Evolutionary conservation across 2,797 vertebrate genomes (phyloP), one percentile per base, ranked within the genome.

Genomic region (Sebastes itinus): DNA sequence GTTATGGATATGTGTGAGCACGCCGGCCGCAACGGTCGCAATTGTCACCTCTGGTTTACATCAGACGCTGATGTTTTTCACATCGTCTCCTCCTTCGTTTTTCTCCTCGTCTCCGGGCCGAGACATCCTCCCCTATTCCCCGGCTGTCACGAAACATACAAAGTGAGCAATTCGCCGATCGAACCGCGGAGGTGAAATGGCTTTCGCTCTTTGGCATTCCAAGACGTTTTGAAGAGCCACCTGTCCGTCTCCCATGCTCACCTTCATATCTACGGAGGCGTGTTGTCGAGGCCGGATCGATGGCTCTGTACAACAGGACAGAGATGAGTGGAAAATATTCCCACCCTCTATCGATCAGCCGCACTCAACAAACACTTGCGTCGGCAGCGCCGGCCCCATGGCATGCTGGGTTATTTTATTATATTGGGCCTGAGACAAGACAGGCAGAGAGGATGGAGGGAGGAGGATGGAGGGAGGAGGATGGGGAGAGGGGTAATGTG

Each of bases 271-370:
- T 16, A 16, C 4, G 4, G 54, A 25, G 75, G 59, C 6, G 25
- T 23, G 75, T 56, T 66, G 72, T 35, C 6, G 30, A 22, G 70
- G 46, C 32, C 6, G 1, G 73, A 88, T 85, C 78, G 75, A 88
- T 86, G 66, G 10, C 23, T 60, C 33, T 5, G 66, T 73, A 54
- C 78, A 72, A 83, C 70, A 63, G 80, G 77, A 82, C 82, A 83
- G 80, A 80, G 80, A 87, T 49, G 88, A 81, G 78, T 68, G 73
- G 81, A 70, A 86, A 80, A 88, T 86, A 82, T 90, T 86, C 82
- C 81, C 77, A 74, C 68, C 74, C 72, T 78, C 12, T 8, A 91
- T 92, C 38, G 80, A 91, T 89, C 72, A 61, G 23, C 27, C 1
- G 2, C 2, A 5, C 56, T 66, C 54, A 20, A 75, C 79, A 82